Percentiles rank a stretch among this genome's conserved stretches.
Conservation (phyloP, 2,113 vertebrate genomes). For the Semnornis frantzii region DNA sequence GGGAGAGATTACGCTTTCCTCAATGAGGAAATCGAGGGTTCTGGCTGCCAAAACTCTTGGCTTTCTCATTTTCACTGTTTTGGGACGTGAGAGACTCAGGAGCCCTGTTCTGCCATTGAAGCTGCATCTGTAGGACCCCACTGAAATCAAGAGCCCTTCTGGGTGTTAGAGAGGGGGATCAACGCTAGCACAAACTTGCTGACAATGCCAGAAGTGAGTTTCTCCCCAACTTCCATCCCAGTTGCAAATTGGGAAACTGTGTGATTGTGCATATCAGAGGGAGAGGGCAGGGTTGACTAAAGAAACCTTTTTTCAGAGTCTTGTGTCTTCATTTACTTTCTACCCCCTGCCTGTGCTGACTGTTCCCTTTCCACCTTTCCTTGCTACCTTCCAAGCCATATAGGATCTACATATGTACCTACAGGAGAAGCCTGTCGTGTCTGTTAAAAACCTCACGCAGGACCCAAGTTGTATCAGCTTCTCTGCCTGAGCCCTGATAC, state of each 20-base stretch:
- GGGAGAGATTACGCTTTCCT: slow-evolving; percentile 74
- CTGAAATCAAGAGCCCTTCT: not conserved
- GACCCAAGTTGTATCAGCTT: slow-evolving; percentile 64
- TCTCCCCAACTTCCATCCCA: not conserved
- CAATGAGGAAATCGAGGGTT: slow-evolving; percentile 72
- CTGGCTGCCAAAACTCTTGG: slow-evolving; percentile 71
- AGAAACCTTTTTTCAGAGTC: not conserved
- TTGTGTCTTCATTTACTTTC: not conserved
- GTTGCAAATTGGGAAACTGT: not conserved
- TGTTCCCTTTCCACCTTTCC: not conserved
- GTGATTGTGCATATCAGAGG: not conserved
- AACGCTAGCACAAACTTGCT: not conserved
- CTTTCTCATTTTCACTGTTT: slow-evolving; percentile 60
- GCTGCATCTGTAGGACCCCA: slow-evolving; percentile 8
- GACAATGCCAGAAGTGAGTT: not conserved
- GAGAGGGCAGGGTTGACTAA: not conserved
- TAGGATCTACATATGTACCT: not conserved
- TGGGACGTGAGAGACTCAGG: slow-evolving; percentile 40
- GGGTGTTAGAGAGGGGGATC: not conserved
- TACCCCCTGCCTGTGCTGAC: not conserved
- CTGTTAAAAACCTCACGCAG: slow-evolving; percentile 16
- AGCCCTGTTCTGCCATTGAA: slow-evolving; percentile 1
- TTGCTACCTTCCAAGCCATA: rapidly evolving
- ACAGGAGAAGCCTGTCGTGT: not conserved
- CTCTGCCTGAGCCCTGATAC: slow-evolving; percentile 47